Evolutionary conservation across 2,888 invertebrate species (phyloP).

Genomic region (Drosophila glabriapex): DNA sequence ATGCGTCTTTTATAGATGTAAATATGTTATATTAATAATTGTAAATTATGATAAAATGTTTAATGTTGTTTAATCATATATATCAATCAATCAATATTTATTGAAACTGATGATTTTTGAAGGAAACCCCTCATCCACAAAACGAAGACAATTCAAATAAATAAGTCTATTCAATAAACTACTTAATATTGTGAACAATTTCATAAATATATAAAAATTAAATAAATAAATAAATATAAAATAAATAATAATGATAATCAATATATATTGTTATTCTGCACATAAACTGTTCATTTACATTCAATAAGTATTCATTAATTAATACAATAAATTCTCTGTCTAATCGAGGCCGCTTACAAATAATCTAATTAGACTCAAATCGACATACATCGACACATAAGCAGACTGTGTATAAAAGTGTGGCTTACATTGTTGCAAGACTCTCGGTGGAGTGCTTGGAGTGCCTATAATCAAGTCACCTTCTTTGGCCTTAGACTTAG

Average conservation of each 20-base stretch:
- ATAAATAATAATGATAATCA: background rate
- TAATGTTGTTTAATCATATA: background rate
- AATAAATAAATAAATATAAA: background rate
- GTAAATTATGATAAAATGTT: background rate
- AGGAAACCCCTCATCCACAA: background rate
- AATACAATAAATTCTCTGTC: background rate
- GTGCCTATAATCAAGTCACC: constrained; percentile 36
- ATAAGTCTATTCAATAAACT: background rate
- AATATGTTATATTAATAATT: background rate
- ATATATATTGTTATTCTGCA: background rate
- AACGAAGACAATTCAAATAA: background rate
- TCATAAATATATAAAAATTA: background rate
- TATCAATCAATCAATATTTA: background rate
- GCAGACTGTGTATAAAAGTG: constrained; percentile 1
- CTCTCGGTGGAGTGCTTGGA: constrained; percentile 3
- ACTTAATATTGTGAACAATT: background rate
- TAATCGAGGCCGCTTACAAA: background rate
- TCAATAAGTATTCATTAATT: background rate
- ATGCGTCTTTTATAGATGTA: background rate
- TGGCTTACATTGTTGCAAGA: constrained; percentile 15
- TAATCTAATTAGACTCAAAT: background rate
- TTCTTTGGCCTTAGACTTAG: constrained; percentile 36
- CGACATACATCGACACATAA: background rate
- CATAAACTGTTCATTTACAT: background rate
- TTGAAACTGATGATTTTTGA: background rate